phyloP scores from a whole-genome alignment of 2,113 vertebrate genomes.

The Saguinus imperator region DNA sequence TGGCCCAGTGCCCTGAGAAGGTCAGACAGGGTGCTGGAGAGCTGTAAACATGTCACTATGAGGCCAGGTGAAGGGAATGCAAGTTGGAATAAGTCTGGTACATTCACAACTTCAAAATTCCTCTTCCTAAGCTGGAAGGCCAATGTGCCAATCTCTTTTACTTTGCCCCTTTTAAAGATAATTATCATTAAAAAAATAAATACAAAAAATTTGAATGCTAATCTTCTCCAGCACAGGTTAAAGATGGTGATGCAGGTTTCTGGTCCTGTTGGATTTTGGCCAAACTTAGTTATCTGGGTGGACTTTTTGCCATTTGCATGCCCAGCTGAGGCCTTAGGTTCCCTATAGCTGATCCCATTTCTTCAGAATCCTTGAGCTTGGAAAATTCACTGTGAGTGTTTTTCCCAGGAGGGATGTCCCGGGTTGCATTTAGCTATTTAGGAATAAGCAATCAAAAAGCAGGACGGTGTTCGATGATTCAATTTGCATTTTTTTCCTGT shows the following conservation, averaged over 20 bases:
- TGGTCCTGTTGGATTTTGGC: neutral
- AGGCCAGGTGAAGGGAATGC: neutral
- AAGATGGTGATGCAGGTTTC: neutral
- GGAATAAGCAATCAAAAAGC: neutral
- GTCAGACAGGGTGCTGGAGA: accelerated
- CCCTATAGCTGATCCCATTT: neutral
- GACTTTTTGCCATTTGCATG: neutral
- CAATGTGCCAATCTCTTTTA: neutral
- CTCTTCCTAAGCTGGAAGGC: neutral
- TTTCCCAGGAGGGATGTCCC: neutral
- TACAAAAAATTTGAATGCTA: neutral
- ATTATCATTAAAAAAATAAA: neutral
- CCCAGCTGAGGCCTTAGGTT: neutral
- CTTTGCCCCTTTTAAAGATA: neutral
- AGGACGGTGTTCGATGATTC: neutral
- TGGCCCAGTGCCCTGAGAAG: neutral
- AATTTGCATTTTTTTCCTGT: neutral
- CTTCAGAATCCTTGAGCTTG: neutral
- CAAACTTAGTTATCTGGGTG: neutral
- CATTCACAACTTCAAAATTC: neutral
- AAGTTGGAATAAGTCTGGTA: neutral
- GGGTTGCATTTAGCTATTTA: neutral
- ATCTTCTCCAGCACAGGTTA: neutral
- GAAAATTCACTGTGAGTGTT: neutral
- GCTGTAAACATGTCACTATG: neutral